These are phyloP conservation scores for Poeciliopsis gracilis DNA, from an alignment of 2,797 vertebrate species.

Conservation along the genomic window DNA sequence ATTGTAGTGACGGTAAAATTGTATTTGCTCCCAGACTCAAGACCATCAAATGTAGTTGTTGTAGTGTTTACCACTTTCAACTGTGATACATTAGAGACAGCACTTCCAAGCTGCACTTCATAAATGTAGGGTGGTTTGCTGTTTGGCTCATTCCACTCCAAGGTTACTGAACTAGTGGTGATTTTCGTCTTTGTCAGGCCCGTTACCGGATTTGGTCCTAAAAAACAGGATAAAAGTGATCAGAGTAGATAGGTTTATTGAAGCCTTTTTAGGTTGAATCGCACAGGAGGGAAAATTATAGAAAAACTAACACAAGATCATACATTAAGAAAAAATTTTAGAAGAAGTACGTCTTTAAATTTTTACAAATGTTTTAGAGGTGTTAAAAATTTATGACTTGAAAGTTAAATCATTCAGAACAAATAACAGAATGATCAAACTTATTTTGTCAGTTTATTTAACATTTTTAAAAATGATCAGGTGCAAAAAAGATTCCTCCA, in stretches of 20 bases:
- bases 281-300: background rate
- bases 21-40: constrained; percentile 72
- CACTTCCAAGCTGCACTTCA: constrained; percentile 27
- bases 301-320: background rate
- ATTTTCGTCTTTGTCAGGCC: constrained; percentile 31
- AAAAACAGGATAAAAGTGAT: constrained; percentile 17
- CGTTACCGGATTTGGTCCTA: constrained; percentile 67
- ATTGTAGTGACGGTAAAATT: constrained; percentile 69
- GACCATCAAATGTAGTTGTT: constrained; percentile 5
- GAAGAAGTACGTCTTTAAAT: background rate
- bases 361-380: background rate
- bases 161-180: constrained; percentile 52
- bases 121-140: constrained; percentile 49
- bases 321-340: background rate
- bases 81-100: accelerated
- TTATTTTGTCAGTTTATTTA: background rate
- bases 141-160: constrained; percentile 65
- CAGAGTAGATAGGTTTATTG: background rate
- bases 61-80: background rate
- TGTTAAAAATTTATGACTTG: background rate
- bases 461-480: background rate
- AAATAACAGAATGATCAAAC: background rate
- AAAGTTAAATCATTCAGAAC: background rate
- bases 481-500: background rate
- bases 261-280: background rate